Percentiles rank a stretch among this genome's conserved stretches.
phyloP scores from a whole-genome alignment of 2,113 vertebrate genomes.

The Lophochroa leadbeateri region DNA sequence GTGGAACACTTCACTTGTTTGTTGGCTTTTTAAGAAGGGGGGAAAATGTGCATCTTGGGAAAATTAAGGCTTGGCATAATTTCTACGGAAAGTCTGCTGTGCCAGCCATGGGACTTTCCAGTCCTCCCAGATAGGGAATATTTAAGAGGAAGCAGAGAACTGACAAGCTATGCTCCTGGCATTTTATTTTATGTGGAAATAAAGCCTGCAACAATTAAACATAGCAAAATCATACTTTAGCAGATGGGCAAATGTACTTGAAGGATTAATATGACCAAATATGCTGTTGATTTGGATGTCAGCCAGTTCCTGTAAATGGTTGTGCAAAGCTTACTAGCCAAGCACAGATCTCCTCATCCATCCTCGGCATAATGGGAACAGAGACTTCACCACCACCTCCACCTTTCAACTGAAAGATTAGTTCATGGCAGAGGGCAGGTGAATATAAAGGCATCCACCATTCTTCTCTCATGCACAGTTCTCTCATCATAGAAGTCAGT shows the following conservation, averaged over 20 bases:
- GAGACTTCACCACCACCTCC: background rate
- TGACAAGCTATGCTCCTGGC: background rate
- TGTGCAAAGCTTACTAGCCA: background rate
- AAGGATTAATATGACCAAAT: background rate
- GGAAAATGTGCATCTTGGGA: background rate
- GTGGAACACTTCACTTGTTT: background rate
- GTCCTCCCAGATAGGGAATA: background rate
- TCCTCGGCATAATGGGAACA: background rate
- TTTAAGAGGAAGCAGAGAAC: background rate
- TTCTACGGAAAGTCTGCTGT: background rate
- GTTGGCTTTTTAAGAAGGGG: background rate
- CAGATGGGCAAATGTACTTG: background rate
- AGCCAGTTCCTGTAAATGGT: background rate
- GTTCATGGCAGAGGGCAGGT: background rate
- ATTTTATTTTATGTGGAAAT: background rate
- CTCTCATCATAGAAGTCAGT: too few species aligned
- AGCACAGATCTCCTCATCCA: background rate
- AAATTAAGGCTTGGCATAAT: background rate
- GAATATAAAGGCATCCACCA: background rate
- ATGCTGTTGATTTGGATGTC: background rate
- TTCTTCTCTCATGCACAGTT: too few species aligned
- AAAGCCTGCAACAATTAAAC: slow-evolving; percentile 15
- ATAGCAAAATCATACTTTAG: background rate
- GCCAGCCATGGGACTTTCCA: background rate
- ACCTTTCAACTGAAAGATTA: background rate